These are phyloP conservation scores for Harlomillsia oculata DNA, from an alignment of 1,140 invertebrate species.

Conservation along the genomic window DNA sequence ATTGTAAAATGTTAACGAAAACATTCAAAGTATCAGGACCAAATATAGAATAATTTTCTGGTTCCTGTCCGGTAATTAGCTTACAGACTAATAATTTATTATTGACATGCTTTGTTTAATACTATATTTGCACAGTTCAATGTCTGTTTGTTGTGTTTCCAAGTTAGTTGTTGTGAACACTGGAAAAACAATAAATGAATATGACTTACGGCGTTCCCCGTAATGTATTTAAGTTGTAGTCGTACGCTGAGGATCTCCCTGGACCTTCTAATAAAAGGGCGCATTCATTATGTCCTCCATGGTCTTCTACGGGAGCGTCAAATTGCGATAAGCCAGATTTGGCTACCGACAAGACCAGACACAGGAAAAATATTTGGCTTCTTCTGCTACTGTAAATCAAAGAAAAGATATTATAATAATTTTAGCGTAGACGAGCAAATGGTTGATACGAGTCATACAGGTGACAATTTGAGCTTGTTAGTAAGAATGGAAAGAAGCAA, in stretches of 20 bases:
- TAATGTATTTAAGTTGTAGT: slow-evolving; percentile 70
- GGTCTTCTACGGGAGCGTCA: slow-evolving; percentile 29
- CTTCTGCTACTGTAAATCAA: slow-evolving; percentile 20
- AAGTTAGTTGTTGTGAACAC: too few relatives aligned
- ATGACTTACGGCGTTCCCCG: slow-evolving; percentile 44
- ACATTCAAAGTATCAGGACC: too few relatives aligned
- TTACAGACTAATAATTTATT: too few relatives aligned
- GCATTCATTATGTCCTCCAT: slow-evolving; percentile 32
- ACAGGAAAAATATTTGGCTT: slow-evolving; percentile 34
- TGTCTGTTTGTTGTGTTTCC: too few relatives aligned
- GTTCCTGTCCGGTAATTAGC: too few relatives aligned
- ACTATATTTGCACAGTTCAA: too few relatives aligned
- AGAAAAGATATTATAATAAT: background rate
- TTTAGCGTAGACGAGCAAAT: background rate
- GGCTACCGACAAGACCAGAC: slow-evolving; percentile 18
- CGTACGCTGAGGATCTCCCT: slow-evolving; percentile 63
- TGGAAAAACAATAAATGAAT: too few relatives aligned
- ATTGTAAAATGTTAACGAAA: too few relatives aligned
- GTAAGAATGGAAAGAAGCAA: background rate
- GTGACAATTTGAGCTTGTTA: background rate
- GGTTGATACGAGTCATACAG: background rate
- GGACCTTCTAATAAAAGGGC: slow-evolving; percentile 59
- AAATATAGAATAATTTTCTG: too few relatives aligned
- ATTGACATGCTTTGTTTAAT: too few relatives aligned
- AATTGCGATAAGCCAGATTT: slow-evolving; percentile 19